Conservation (phyloP, 2,888 invertebrate genomes). For the Silvanus unidentatus region DNA sequence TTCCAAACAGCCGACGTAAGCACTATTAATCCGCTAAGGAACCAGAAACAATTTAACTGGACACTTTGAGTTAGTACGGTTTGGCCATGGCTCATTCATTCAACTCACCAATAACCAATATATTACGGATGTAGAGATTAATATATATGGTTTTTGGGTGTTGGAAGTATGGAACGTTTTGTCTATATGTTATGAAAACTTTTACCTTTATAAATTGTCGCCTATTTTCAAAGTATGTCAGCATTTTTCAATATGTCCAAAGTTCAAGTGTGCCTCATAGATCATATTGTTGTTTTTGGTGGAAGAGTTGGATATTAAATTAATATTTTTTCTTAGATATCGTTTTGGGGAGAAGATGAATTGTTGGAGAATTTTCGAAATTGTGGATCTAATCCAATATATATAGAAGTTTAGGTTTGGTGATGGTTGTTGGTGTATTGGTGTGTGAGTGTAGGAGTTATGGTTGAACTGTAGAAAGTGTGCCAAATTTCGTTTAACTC, state of each 20-base stretch:
- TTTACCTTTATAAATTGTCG: slow-evolving; percentile 6
- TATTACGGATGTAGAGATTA: slow-evolving; percentile 24
- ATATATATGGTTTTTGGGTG: slow-evolving; percentile 15
- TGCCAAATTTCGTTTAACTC: not conserved
- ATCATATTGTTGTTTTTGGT: too few species aligned
- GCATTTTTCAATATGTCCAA: slow-evolving; percentile 6
- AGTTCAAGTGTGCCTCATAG: not conserved
- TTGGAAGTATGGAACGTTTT: slow-evolving; percentile 10
- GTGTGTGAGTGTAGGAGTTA: too few species aligned
- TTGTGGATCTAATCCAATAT: too few species aligned
- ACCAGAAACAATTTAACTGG: slow-evolving; percentile 32
- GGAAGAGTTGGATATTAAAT: too few species aligned
- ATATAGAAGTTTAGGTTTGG: too few species aligned
- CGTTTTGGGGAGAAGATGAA: too few species aligned
- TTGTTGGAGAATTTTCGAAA: too few species aligned
- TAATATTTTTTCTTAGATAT: too few species aligned
- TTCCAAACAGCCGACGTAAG: slow-evolving; percentile 34
- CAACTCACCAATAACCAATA: slow-evolving; percentile 26
- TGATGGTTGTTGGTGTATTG: too few species aligned
- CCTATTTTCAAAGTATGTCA: not conserved
- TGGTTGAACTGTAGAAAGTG: too few species aligned
- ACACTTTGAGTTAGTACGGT: slow-evolving; percentile 32
- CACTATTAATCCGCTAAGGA: slow-evolving; percentile 36
- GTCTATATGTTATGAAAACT: not conserved
- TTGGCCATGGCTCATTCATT: slow-evolving; percentile 25